Percentiles rank a stretch among this genome's conserved stretches.
Conservation (phyloP, 2,797 vertebrate species). For the Sebastes minor region DNA sequence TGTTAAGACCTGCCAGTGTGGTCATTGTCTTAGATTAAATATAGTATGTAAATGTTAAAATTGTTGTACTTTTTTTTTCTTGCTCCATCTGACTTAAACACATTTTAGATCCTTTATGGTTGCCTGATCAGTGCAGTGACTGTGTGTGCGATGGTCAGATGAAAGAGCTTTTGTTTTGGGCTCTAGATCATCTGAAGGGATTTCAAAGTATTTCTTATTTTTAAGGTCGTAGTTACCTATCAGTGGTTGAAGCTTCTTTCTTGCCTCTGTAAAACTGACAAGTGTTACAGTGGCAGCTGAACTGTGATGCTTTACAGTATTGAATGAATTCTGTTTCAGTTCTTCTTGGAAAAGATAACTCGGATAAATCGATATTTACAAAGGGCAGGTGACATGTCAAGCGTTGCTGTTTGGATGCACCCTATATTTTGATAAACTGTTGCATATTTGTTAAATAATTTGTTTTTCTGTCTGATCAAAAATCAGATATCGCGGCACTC, state of each 20-base stretch:
- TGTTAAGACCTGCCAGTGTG: background rate
- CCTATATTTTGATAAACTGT: background rate
- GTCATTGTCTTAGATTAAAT: background rate
- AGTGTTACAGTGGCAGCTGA: background rate
- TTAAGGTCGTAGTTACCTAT: background rate
- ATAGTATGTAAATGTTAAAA: background rate
- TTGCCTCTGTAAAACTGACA: background rate
- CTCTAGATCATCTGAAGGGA: background rate
- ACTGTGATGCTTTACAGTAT: background rate
- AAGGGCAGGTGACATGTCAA: background rate
- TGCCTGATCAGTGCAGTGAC: slow-evolving; percentile 6
- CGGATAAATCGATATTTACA: background rate
- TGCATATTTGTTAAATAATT: background rate
- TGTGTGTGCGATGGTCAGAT: slow-evolving; percentile 23
- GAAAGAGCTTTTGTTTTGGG: slow-evolving; percentile 61
- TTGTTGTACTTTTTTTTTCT: background rate
- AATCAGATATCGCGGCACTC: rapidly evolving
- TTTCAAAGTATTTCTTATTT: slow-evolving; percentile 8
- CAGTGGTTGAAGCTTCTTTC: background rate
- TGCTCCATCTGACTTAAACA: background rate
- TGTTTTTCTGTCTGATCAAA: rapidly evolving
- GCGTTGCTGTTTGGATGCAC: background rate
- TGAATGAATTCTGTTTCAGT: background rate
- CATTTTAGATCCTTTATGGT: background rate
- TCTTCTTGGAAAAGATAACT: background rate